Base-by-base conservation (phyloP, 2,888 invertebrate genomes). In the Pachydiplax longipennis region DNA sequence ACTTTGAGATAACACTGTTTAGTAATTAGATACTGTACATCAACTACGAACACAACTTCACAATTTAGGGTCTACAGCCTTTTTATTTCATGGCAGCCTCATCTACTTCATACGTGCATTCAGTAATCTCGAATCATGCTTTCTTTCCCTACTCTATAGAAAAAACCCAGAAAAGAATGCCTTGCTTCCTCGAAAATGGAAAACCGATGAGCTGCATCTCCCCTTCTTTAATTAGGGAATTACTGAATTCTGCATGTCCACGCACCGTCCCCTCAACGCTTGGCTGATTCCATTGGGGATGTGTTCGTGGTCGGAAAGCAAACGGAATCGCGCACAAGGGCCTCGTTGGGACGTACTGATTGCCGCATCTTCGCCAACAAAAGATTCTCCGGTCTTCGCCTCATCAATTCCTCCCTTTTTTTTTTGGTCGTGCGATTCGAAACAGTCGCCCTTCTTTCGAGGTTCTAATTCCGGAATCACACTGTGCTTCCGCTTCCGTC, bases 271-370 rank as follows among this genome's bases (percentile, higher is more conserved):
- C 53, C 83, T 83, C 83, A 53, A 83, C 58, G 58, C 83, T 58
- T 53, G 35, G 35, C 53, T 83, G 83, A 83, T 83, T 87, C 87
- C 61, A 37, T n/a, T 87, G 61, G 61, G 37, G 61, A 58, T 4
- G 61, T 37, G 35, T 87, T 87, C 73, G 87, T 61, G 87, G 87
- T 87, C 61, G 87, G 61, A 61, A 87, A 35, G 61, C 87, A 87
- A 87, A 87, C 87, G 87, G 87, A 87, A 61, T 61, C 61, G 87
- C 61, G 87, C 37, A 87, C 87, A 87, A 87, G 87, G 87, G 37
- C 87, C 61, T 87, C 87, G 61, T 87, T 61, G 87, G 53, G 87
- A 25, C 87, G 37, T n/a, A 87, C 61, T 87, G 61, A 87, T 87
- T 87, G 87, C 58, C 87, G 61, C 87, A 35, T 53, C 31, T 83